These are phyloP conservation scores for Arctopsyche grandis DNA, from an alignment of 1,140 invertebrate species.

Conservation along the genomic window DNA sequence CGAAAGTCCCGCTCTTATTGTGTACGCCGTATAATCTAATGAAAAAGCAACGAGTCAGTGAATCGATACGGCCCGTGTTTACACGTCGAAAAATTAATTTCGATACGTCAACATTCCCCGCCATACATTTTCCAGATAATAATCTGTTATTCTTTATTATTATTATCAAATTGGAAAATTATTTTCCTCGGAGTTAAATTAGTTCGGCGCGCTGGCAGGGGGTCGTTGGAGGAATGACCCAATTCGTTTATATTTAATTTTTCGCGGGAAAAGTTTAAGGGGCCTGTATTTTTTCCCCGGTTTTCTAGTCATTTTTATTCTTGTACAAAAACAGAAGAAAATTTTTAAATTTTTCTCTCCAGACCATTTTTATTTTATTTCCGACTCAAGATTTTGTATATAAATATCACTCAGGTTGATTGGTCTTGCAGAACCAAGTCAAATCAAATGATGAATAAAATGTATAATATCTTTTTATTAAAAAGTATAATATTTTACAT, in stretches of 20 bases:
- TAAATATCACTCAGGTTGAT: no score
- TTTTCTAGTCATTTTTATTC: no score
- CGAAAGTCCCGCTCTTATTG: not conserved
- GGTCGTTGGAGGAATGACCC: not conserved
- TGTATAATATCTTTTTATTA: no score
- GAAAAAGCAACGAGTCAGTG: slow-evolving; percentile 1
- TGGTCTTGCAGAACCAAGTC: no score
- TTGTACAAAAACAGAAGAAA: no score
- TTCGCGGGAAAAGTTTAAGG: not conserved
- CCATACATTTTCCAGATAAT: not conserved
- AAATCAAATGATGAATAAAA: no score
- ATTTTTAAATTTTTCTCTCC: not conserved
- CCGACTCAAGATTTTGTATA: no score
- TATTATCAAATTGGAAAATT: not conserved
- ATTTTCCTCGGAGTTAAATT: not conserved
- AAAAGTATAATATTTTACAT: no score
- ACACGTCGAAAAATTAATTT: slow-evolving; percentile 14
- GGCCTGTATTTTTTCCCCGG: no score
- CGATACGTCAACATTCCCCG: slow-evolving; percentile 9
- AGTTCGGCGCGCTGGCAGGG: not conserved
- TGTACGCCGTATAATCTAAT: not conserved
- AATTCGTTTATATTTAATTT: slow-evolving; percentile 20
- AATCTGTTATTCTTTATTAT: not conserved
- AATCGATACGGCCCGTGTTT: not conserved
- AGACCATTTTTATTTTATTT: no score